phyloP scores from a whole-genome alignment of 2,888 invertebrate species.

The Agrochola litura region DNA sequence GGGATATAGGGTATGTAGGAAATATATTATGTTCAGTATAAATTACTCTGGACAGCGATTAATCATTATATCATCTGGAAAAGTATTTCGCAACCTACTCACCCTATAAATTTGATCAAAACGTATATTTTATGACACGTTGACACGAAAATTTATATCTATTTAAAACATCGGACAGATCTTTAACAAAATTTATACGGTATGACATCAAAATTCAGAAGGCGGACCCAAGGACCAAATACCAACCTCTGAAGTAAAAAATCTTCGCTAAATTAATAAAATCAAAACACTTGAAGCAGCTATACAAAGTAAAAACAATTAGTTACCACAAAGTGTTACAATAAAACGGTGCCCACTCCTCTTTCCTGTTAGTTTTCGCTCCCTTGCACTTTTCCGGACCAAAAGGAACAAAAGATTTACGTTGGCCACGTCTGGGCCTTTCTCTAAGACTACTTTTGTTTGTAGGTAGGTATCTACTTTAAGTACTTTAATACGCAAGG shows the following conservation, averaged over 20 bases:
- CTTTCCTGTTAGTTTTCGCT: constrained; percentile 86
- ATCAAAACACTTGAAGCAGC: constrained; percentile 51
- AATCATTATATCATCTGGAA: constrained; percentile 27
- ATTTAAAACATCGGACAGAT: neutral
- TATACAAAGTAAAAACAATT: constrained; percentile 80
- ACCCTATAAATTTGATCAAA: constrained; percentile 33
- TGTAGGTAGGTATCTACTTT: constrained; percentile 62
- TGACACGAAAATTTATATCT: constrained; percentile 34
- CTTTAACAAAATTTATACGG: neutral
- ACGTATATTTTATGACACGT: constrained; percentile 19
- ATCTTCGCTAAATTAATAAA: constrained; percentile 45
- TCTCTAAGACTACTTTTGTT: constrained; percentile 71
- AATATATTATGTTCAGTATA: neutral
- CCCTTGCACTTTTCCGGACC: constrained; percentile 83
- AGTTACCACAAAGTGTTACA: constrained; percentile 79
- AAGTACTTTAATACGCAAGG: constrained; percentile 64
- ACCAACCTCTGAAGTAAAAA: neutral
- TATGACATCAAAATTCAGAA: neutral
- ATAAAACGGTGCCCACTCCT: constrained; percentile 78
- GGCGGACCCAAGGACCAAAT: neutral
- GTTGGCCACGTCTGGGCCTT: constrained; percentile 80
- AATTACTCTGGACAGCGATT: constrained; percentile 3
- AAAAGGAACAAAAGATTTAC: constrained; percentile 86
- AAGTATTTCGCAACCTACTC: constrained; percentile 25
- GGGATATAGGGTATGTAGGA: constrained; percentile 4